Evolutionary conservation across 2,888 invertebrate genomes (phyloP), one percentile per base, ranked within the genome.

Genomic region (Bombylius discolor): DNA sequence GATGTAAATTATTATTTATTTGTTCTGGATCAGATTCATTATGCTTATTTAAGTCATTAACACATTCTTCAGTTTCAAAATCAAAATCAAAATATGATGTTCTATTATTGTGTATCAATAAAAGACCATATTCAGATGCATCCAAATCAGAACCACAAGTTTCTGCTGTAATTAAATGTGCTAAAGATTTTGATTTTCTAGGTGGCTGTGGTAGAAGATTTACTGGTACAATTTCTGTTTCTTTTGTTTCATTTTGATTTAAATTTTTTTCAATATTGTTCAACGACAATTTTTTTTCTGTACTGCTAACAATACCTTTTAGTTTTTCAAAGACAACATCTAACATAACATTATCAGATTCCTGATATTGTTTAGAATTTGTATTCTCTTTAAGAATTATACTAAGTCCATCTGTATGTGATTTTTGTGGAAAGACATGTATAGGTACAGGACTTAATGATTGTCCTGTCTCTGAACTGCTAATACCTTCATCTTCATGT

Each of bases 301-400:
- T 89, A 64, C 89, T 87, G 67, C 87, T 89, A 1, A 89, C 88
- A 59, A 91, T 89, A 64, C 89, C 89, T 61, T 86, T 80, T 45
- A 91, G 72, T 69, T 90, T 89, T 70, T 89, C 89, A 66, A 91
- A 89, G 4, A 89, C 90, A 72, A 89, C 89, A 64, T 90, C 89
- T 59, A 91, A 89, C 4, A 89, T 89, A 0, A 88, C 86, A 72
- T 88, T 58, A 76, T 69, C 66, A 74, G 78, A 1, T 78, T 80
- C 73, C 64, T 62, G 12, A 50, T 56, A 36, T 36, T 51, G 32
- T 14, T 56, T 58, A 36, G 52, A 57, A 47, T 60, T 55, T 8
- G 48, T 51, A 14, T 54, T 49, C 11, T 51, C 53, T 46, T 51
- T 46, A 11, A 52, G 47, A 44, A 51, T 39, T 47, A 39, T 55